Percentiles rank a stretch among this genome's conserved stretches.
Evolutionary conservation across 2,797 vertebrate species (phyloP).

Genomic region (Aphelocoma californica): DNA sequence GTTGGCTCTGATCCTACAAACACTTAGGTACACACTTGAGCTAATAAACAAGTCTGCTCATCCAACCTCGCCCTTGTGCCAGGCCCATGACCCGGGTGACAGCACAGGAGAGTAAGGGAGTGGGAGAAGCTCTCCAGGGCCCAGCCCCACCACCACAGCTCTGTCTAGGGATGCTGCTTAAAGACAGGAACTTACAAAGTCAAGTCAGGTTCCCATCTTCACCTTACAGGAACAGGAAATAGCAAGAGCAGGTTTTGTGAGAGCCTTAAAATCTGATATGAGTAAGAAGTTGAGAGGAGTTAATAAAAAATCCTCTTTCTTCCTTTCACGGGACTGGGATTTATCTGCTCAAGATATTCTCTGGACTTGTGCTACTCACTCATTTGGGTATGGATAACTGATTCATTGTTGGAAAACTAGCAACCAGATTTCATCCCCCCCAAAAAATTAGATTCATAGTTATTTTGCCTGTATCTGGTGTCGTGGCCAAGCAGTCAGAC

Average conservation of each 20-base stretch:
- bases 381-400: not conserved
- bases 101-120: not conserved
- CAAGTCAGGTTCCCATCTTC: not conserved
- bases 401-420: not conserved
- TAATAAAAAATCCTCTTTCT: not conserved
- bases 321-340: not conserved
- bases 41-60: not conserved
- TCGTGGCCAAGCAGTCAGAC: not conserved
- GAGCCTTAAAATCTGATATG: not conserved
- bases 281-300: not conserved
- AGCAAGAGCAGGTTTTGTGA: not conserved
- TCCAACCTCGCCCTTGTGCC: fast-evolving
- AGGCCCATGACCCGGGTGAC: fast-evolving
- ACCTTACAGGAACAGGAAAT: not conserved
- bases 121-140: not conserved
- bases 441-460: not conserved
- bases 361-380: not conserved
- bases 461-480: not conserved
- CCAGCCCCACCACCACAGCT: too few relatives aligned
- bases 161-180: fast-evolving
- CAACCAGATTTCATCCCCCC: not conserved
- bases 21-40: not conserved
- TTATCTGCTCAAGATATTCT: not conserved
- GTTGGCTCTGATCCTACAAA: not conserved
- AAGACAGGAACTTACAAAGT: not conserved